phyloP scores from a whole-genome alignment of 1,140 invertebrate species.

The Drosophila orena region DNA sequence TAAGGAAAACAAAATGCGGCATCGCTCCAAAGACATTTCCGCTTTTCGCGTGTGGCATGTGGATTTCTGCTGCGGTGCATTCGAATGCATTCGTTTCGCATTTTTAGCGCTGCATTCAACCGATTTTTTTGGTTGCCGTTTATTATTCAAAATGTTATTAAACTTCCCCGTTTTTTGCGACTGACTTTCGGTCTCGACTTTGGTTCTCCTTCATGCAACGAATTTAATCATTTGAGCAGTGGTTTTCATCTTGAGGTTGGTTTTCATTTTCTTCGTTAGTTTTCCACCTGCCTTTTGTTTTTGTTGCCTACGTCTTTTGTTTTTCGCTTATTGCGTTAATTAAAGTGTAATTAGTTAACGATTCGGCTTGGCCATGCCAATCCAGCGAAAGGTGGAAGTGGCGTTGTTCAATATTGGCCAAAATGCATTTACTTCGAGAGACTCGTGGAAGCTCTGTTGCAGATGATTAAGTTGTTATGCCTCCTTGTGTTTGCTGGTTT shows the following conservation, averaged over 20 bases:
- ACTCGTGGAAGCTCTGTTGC: slow-evolving; percentile 13
- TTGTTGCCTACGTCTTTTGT: slow-evolving; percentile 49
- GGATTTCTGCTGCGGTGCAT: slow-evolving; percentile 53
- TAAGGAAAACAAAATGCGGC: slow-evolving; percentile 61
- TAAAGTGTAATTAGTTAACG: slow-evolving; percentile 73
- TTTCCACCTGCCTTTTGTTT: slow-evolving; percentile 36
- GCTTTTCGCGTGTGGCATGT: slow-evolving; percentile 67
- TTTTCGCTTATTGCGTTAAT: slow-evolving; percentile 66
- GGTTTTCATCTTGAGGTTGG: slow-evolving; percentile 18
- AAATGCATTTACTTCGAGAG: slow-evolving; percentile 32
- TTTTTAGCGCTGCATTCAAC: slow-evolving; percentile 49
- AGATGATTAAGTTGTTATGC: slow-evolving; percentile 30
- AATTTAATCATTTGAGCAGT: slow-evolving; percentile 40
- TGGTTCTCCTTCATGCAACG: slow-evolving; percentile 57
- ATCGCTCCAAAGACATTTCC: slow-evolving; percentile 67
- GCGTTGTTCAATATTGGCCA: slow-evolving; percentile 27
- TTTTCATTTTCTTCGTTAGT: slow-evolving; percentile 24
- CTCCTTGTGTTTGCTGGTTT: neutral
- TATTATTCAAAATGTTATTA: slow-evolving; percentile 81
- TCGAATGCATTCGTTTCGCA: slow-evolving; percentile 56
- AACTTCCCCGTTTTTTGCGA: slow-evolving; percentile 70
- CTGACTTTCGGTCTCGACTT: slow-evolving; percentile 18
- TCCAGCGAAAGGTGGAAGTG: slow-evolving; percentile 78
- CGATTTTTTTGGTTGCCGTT: slow-evolving; percentile 52
- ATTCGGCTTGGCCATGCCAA: slow-evolving; percentile 58